Evolutionary conservation across 2,113 vertebrate genomes (phyloP), one percentile per base, ranked within the genome.

Genomic region (Gallinago jamesoni): DNA sequence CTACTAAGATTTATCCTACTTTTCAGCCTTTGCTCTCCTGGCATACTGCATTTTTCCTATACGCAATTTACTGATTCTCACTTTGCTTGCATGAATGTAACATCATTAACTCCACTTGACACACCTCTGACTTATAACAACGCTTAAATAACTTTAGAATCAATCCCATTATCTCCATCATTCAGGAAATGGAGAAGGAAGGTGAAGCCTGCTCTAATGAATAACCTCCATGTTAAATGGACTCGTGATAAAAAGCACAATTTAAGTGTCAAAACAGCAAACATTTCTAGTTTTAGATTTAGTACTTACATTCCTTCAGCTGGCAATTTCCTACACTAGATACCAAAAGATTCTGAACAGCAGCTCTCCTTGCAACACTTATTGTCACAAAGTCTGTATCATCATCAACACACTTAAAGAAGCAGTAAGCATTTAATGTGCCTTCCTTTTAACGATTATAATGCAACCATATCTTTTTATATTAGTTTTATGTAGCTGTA

Each of bases 151-250:
- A 85, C 74, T 84, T 68, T 4, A 79, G 82, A 85, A 93, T 85
- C 87, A 93, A 93, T 90, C 43, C 62, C 57, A 73, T 95, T 83
- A 88, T 48, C 81, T 73, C 70, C 62, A 85, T 64, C 66, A 75
- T 12, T 39, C 78, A 60, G 88, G 70, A 90, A 90, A 57, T 48
- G 67, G 53, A 90, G 45, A 52, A 75, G 47, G 60, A 72, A 94
- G 52, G 50, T 60, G 39, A 87, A 81, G 43, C 35, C 84, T 35
- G 16, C 74, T 12, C 37, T 87, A 79, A 87, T 37, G 74, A 93
- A 86, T 59, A 91, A 72, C 30, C 39, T 87, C 53, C n/a, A 2
- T 25, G 48, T 35, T 78, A 87, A 87, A 94, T 28, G 66, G 68
- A 68, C 50, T 48, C 0, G 3, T 43, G 64, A 74, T 50, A 74